These are phyloP conservation scores for Urocyon cinereoargenteus DNA, from an alignment of 2,797 vertebrate species.

Conservation along the genomic window DNA sequence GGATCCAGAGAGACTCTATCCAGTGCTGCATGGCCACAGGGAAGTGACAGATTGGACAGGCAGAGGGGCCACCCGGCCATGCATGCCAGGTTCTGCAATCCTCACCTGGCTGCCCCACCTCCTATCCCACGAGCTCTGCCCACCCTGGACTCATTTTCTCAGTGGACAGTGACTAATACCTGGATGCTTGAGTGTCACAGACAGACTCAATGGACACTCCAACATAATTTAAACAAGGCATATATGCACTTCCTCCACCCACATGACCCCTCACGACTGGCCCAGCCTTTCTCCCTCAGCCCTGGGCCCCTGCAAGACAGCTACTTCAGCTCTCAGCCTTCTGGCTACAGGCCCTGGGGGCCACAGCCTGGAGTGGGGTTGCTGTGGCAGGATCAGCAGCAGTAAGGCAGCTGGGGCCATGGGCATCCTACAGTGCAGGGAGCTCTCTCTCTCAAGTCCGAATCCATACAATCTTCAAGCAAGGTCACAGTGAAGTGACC, in stretches of 20 bases:
- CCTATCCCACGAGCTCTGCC: neutral
- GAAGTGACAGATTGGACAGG: neutral
- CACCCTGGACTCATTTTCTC: neutral
- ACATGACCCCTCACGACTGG: neutral
- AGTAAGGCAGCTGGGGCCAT: neutral
- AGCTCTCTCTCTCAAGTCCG: neutral
- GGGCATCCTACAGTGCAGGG: neutral
- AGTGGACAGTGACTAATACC: neutral
- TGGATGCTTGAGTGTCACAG: neutral
- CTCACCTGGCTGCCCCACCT: neutral
- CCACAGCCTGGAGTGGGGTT: neutral
- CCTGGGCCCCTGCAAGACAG: neutral
- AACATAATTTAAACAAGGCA: neutral
- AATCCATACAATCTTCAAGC: neutral
- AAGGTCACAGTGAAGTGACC: neutral
- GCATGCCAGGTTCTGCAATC: neutral
- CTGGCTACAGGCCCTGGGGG: rapidly evolving
- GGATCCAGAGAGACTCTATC: neutral
- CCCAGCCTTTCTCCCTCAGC: neutral
- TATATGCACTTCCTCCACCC: rapidly evolving
- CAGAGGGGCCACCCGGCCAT: neutral
- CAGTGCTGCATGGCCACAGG: neutral
- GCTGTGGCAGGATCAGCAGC: neutral
- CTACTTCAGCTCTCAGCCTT: neutral
- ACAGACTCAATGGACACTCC: slow-evolving; percentile 32